These are phyloP conservation scores for Psilopogon haemacephalus DNA, from an alignment of 2,113 vertebrate species.

Conservation along the genomic window DNA sequence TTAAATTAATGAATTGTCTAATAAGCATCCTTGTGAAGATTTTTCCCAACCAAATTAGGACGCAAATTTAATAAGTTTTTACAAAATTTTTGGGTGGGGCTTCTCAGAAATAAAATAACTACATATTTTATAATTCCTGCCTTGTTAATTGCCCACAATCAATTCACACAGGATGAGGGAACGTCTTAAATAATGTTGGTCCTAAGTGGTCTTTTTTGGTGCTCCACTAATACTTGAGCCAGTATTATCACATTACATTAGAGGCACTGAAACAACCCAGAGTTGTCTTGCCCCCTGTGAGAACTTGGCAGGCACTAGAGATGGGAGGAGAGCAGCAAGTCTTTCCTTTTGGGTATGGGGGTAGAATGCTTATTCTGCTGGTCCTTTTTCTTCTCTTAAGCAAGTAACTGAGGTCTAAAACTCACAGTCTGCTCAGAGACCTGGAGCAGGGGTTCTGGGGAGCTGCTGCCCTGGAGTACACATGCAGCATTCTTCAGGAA, in stretches of 20 bases:
- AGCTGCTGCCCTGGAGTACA: not conserved
- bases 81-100: too few relatives aligned
- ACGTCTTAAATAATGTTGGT: not conserved
- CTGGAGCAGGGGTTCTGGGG: not conserved
- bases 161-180: fast-evolving
- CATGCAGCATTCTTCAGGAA: fast-evolving
- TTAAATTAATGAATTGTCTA: too few relatives aligned
- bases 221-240: not conserved
- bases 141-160: too few relatives aligned
- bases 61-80: too few relatives aligned
- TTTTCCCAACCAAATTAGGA: too few relatives aligned
- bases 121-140: too few relatives aligned
- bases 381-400: not conserved
- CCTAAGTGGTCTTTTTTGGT: not conserved
- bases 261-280: not conserved
- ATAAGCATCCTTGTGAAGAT: too few relatives aligned
- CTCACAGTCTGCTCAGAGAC: not conserved
- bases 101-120: too few relatives aligned
- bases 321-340: not conserved
- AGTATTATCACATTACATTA: not conserved
- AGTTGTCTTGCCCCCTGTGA: not conserved
- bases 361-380: not conserved
- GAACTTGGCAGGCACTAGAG: not conserved
- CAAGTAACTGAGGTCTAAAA: not conserved
- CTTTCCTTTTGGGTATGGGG: not conserved